These are phyloP conservation scores for Sminthurinus aureus DNA, from an alignment of 2,888 invertebrate species.

Conservation along the genomic window DNA sequence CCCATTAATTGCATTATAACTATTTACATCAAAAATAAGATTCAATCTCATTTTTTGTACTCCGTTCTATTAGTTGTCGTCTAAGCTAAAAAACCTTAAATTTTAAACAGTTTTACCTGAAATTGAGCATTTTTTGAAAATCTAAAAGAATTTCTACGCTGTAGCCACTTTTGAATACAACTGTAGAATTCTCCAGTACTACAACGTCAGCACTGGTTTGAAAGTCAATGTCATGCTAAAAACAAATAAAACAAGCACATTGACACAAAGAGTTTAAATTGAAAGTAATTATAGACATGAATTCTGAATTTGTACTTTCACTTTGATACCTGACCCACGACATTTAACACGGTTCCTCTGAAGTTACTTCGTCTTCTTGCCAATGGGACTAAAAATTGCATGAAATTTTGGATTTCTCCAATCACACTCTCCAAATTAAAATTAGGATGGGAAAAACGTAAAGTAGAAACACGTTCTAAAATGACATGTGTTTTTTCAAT, in stretches of 20 bases:
- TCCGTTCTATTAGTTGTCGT: not conserved
- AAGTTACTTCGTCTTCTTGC: slow-evolving; percentile 2
- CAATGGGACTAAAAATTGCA: not conserved
- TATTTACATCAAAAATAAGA: not conserved
- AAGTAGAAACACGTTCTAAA: no score
- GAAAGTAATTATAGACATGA: no score
- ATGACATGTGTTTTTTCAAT: not conserved
- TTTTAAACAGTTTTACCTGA: not conserved
- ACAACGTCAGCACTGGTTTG: not conserved
- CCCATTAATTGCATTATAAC: not conserved
- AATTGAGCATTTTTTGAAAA: slow-evolving; percentile 25
- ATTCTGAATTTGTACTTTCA: no score
- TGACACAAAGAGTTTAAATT: not conserved
- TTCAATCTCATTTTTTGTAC: not conserved
- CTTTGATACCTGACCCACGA: not conserved
- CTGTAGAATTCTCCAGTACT: not conserved
- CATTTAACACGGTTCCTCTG: not conserved
- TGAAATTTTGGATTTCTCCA: not conserved
- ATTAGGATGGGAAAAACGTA: no score
- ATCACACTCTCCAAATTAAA: no score
- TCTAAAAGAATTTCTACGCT: not conserved
- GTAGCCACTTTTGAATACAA: not conserved
- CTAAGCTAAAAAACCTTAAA: not conserved
- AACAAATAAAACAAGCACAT: not conserved
- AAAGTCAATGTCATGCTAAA: not conserved